Evolutionary conservation across 2,888 invertebrate species (phyloP), one percentile per base, ranked within the genome.

Genomic region (Rhingia campestris): DNA sequence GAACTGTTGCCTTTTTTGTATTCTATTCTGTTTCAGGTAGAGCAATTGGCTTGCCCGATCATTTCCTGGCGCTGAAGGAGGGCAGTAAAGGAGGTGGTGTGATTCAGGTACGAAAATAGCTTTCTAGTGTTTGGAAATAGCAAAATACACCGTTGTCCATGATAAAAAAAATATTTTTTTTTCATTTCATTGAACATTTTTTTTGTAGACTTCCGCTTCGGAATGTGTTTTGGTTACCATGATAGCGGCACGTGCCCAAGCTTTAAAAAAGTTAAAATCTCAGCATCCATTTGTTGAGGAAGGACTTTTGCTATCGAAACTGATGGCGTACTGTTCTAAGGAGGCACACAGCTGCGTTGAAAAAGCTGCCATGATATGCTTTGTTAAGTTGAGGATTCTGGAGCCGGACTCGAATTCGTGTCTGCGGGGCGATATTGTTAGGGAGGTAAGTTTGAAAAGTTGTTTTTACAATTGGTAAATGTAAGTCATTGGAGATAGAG

Each of bases 321-420:
- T 99, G 67, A 98, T 99, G 93, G 98, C 97, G 32, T 97, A 97
- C 89, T 97, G 97, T 91, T 96, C 96, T 39, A 96, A 95, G 89
- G 97, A 97, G 91, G 95, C 97, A 33, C 98, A 98, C 91, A 97
- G 97, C 39, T 97, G 97, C 89, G 97, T 97, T 4, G 97, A 98
- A 91, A 98, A 98, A 90, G 96, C 97, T 3, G 97, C 97, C 3
- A 97, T 98, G 97, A 97, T 98, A 88, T 95, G 95, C 88, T 97
- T 98, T 89, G 97, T 97, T 7, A 98, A 97, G 90, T 91, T 98
- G 74, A 93, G 97, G 63, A 97, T 97, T 90, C 92, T 98, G 82
- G 97, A 97, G 89, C 96, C 97, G 0, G 98, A 98, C 89, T 95
- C 95, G 81, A 94, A 95, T 86, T 96, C 96, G 74, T 94, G 95